A percentile compares a stretch with the other conserved stretches of the same genome.
Conservation (phyloP, 2,888 invertebrate genomes). For the Machimus atricapillus region DNA sequence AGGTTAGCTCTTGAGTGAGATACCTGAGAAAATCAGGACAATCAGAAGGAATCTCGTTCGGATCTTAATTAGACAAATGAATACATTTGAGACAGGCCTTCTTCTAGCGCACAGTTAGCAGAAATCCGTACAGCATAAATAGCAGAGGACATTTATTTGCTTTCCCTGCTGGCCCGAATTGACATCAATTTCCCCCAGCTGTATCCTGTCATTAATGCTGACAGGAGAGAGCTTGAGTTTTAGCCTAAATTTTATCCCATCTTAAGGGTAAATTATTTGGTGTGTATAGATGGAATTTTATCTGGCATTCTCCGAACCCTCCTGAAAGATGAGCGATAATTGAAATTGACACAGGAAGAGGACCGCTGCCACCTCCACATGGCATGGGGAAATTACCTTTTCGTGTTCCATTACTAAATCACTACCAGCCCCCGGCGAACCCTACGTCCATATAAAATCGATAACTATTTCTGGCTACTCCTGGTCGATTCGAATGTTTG, state of each 20-base stretch:
- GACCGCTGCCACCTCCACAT: neutral
- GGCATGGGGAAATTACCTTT: neutral
- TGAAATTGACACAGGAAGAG: constrained; percentile 22
- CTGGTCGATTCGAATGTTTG: neutral
- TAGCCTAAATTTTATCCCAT: neutral
- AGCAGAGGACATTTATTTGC: neutral
- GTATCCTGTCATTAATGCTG: constrained; percentile 16
- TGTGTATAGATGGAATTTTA: neutral
- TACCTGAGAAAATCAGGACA: neutral
- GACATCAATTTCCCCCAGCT: constrained; percentile 15
- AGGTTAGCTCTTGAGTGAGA: neutral
- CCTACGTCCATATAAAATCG: neutral
- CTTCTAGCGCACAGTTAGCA: neutral
- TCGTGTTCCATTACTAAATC: neutral
- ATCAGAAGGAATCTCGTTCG: neutral
- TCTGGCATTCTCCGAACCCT: neutral
- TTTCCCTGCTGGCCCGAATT: neutral
- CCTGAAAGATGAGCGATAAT: constrained; percentile 6
- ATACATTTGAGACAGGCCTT: neutral
- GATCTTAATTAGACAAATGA: neutral
- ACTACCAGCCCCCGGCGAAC: neutral
- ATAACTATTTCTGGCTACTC: neutral
- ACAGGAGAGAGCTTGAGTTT: neutral
- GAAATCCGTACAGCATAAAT: neutral
- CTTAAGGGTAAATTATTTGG: neutral